Conservation (phyloP, 2,797 vertebrate genomes). For the Benthosema pterotum region DNA sequence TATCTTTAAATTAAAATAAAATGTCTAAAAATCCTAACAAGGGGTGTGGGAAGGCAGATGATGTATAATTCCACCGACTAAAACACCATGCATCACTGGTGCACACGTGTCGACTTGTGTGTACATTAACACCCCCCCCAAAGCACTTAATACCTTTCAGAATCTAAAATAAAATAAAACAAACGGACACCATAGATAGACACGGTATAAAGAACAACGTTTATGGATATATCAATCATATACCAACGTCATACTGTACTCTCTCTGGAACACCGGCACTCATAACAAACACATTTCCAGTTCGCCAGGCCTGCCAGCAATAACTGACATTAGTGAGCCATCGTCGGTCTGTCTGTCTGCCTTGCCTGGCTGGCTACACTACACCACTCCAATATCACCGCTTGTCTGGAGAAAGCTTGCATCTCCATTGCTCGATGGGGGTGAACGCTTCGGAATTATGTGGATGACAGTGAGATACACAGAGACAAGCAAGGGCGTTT, state of each 20-base stretch:
- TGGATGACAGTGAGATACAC: conserved; percentile 63
- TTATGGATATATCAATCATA: conserved; percentile 35
- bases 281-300: conserved; percentile 66
- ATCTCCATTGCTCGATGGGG: conserved; percentile 32
- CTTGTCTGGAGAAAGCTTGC: no score
- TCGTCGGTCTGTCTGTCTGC: conserved; percentile 35
- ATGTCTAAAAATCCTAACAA: no score
- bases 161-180: conserved; percentile 21
- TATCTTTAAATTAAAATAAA: no score
- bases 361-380: conserved; percentile 59
- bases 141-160: conserved; percentile 18
- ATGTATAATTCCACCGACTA: no score
- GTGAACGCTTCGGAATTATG: conserved; percentile 69
- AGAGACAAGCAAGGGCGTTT: no score
- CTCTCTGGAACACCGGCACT: conserved; percentile 44
- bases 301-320: conserved; percentile 58
- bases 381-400: conserved; percentile 57
- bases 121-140: not conserved
- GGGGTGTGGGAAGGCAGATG: no score
- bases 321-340: conserved; percentile 65
- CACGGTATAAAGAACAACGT: not conserved
- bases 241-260: conserved; percentile 52
- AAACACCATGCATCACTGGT: not conserved
- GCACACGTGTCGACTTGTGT: not conserved
- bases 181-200: conserved; percentile 8